Conservation (phyloP, 2,888 invertebrate species). For the Thereva unica region DNA sequence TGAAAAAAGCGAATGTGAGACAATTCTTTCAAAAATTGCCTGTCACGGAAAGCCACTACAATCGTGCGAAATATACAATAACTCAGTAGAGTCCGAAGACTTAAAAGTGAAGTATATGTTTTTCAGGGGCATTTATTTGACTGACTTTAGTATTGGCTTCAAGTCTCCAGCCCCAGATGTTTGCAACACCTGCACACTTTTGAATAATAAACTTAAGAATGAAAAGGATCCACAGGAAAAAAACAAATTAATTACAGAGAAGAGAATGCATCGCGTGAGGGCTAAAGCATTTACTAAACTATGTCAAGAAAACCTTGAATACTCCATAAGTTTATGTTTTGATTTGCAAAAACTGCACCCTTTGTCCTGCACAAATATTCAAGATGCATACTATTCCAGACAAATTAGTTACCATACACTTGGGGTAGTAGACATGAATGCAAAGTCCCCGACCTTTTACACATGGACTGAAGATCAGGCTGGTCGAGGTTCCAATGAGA, state of each 20-base stretch:
- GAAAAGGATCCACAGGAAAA: slow-evolving; percentile 24
- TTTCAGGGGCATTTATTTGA: neutral
- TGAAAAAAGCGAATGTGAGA: no score
- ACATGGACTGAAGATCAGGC: slow-evolving; percentile 34
- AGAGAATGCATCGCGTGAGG: slow-evolving; percentile 30
- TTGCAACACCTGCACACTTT: neutral
- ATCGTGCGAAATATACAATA: neutral
- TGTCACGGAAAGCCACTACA: no score
- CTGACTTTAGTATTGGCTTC: slow-evolving; percentile 1
- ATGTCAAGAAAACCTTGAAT: slow-evolving; percentile 27
- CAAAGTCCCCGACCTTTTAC: slow-evolving; percentile 35
- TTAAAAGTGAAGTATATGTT: neutral
- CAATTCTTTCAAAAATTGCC: no score
- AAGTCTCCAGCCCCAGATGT: neutral
- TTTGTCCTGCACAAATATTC: slow-evolving; percentile 4
- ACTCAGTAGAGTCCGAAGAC: neutral
- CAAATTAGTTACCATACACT: slow-evolving; percentile 23
- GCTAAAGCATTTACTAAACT: slow-evolving; percentile 34
- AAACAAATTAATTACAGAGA: slow-evolving; percentile 30
- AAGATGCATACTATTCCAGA: slow-evolving; percentile 29
- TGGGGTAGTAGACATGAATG: slow-evolving; percentile 34
- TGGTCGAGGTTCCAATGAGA: slow-evolving; percentile 8
- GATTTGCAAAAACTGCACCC: slow-evolving; percentile 34
- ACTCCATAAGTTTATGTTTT: slow-evolving; percentile 32
- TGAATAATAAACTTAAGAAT: slow-evolving; percentile 16